phyloP scores from a whole-genome alignment of 2,888 invertebrate species.

The Blastobasis lacticolella region DNA sequence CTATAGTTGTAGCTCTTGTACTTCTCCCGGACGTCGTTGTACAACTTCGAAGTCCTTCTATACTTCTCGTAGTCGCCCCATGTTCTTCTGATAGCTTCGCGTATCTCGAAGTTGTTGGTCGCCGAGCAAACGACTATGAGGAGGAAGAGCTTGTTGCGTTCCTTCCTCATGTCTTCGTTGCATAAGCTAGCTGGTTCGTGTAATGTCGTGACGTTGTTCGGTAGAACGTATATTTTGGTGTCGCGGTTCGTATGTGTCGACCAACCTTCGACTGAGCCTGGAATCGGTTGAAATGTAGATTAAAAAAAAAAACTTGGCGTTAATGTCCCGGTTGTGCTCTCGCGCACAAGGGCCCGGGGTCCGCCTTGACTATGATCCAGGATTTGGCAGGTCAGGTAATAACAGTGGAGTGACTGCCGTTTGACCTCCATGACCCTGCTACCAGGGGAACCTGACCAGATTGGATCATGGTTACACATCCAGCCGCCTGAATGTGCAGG shows the following conservation, averaged over 20 bases:
- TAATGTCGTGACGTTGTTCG: constrained; percentile 79
- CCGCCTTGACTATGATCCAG: no score
- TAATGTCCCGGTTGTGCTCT: no score
- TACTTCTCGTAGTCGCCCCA: constrained; percentile 77
- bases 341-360: no score
- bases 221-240: constrained; percentile 80
- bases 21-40: constrained; percentile 32
- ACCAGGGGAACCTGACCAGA: no score
- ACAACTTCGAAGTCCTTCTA: constrained; percentile 34
- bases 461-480: no score
- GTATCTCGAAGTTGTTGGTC: constrained; percentile 77
- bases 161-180: constrained; percentile 22
- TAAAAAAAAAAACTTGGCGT: no score
- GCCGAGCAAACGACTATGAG: constrained; percentile 85
- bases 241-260: constrained; percentile 82
- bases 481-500: no score
- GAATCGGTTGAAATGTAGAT: constrained; percentile 18
- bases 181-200: constrained; percentile 77
- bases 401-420: no score
- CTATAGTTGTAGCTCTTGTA: constrained; percentile 55
- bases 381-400: no score
- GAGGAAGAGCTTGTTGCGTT: constrained; percentile 67
- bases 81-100: constrained; percentile 80
- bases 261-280: constrained; percentile 79
- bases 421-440: no score